Evolutionary conservation across 2,797 vertebrate species (phyloP).

Genomic region (Myoxocephalus aenaeus): DNA sequence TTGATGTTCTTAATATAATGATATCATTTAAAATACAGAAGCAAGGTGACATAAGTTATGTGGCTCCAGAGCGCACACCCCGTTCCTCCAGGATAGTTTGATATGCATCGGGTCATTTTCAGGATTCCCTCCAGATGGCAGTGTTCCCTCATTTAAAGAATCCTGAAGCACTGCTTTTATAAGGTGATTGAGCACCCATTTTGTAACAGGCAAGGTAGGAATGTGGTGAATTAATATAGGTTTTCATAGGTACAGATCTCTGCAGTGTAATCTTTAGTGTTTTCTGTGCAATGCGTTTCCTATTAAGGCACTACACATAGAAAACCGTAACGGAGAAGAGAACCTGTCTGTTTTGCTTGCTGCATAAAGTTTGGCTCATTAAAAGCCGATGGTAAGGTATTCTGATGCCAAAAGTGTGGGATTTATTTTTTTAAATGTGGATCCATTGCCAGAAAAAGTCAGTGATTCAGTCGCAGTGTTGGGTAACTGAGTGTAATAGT

Average conservation of each 20-base stretch:
- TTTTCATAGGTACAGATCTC: slow-evolving; percentile 11
- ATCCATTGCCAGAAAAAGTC: slow-evolving; percentile 28
- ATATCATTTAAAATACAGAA: slow-evolving; percentile 7
- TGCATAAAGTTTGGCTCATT: slow-evolving; percentile 24
- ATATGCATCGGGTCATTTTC: neutral
- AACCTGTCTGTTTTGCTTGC: slow-evolving; percentile 23
- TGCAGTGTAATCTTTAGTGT: neutral
- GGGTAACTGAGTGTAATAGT: slow-evolving; percentile 64
- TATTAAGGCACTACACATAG: neutral
- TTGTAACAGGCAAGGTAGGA: slow-evolving; percentile 62
- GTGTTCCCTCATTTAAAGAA: slow-evolving; percentile 69
- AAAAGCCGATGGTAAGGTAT: slow-evolving; percentile 17
- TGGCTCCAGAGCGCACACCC: slow-evolving; percentile 10
- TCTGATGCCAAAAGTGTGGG: slow-evolving; percentile 38
- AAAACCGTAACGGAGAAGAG: neutral
- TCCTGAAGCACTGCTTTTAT: slow-evolving; percentile 3
- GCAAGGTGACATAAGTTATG: slow-evolving; percentile 10
- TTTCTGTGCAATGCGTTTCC: neutral
- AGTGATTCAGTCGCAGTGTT: slow-evolving; percentile 53
- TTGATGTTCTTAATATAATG: slow-evolving; percentile 27
- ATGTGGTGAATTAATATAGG: slow-evolving; percentile 22
- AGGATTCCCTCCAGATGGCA: slow-evolving; percentile 77
- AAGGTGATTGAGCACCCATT: slow-evolving; percentile 70
- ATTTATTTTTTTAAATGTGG: slow-evolving; percentile 48
- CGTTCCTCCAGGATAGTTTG: neutral